A percentile compares a stretch with the other conserved stretches of the same genome.
These are phyloP conservation scores for Eleginops maclovinus DNA, from an alignment of 2,113 vertebrate genomes.

Conservation along the genomic window DNA sequence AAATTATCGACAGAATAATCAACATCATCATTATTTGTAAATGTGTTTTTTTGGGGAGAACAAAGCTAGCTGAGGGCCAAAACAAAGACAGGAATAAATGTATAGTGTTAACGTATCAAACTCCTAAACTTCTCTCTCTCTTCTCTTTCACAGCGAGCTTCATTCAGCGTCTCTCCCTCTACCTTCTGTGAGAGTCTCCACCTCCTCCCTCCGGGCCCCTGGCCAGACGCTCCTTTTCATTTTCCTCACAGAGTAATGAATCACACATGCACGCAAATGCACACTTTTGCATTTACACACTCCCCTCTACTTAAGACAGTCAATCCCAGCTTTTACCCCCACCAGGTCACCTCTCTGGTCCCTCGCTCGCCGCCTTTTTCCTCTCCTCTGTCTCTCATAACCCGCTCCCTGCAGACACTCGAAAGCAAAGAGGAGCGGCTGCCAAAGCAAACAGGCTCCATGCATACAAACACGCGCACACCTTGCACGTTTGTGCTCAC, in stretches of 20 bases:
- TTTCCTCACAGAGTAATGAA: slow-evolving; percentile 82
- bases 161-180: slow-evolving; percentile 58
- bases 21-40: too few relatives aligned
- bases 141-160: slow-evolving; percentile 54
- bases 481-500: slow-evolving; percentile 56
- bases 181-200: slow-evolving; percentile 47
- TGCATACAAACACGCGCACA: slow-evolving; percentile 61
- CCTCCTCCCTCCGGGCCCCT: slow-evolving; percentile 68
- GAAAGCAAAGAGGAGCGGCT: slow-evolving; percentile 62
- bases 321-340: slow-evolving; percentile 77
- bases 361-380: slow-evolving; percentile 56
- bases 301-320: slow-evolving; percentile 80
- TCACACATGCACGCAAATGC: slow-evolving; percentile 75
- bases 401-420: slow-evolving; percentile 69
- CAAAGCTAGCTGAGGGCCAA: background rate
- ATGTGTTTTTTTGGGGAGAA: background rate
- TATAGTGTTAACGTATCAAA: background rate
- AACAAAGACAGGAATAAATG: background rate
- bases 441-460: slow-evolving; percentile 76
- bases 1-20: too few relatives aligned
- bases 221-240: slow-evolving; percentile 81
- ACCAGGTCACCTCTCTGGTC: slow-evolving; percentile 68
- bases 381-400: slow-evolving; percentile 47
- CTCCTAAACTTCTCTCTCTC: slow-evolving; percentile 33
- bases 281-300: slow-evolving; percentile 77